phyloP scores from a whole-genome alignment of 2,888 invertebrate species.

The Smittia sp. region DNA sequence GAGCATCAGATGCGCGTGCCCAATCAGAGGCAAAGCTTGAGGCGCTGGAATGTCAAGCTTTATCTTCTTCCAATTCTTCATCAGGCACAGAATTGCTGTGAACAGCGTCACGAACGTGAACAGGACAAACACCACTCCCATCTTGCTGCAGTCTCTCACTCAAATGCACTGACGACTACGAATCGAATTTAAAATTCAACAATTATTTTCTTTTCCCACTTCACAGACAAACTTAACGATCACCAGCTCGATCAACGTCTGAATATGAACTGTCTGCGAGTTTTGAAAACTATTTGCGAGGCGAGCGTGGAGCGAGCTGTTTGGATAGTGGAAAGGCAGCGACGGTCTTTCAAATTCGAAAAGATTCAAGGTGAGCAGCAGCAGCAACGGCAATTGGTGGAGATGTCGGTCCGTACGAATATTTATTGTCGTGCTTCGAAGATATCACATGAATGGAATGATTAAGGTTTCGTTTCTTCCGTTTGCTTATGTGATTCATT shows the following conservation, averaged over 20 bases:
- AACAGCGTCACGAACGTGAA: constrained; percentile 22
- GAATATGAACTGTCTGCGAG: constrained; percentile 26
- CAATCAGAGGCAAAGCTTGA: constrained; percentile 34
- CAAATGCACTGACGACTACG: background rate
- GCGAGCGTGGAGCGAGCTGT: background rate
- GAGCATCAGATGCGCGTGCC: constrained; percentile 41
- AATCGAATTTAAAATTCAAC: background rate
- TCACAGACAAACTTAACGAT: background rate
- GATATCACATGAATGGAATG: no score
- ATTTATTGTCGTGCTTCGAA: no score
- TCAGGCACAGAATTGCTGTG: constrained; percentile 23
- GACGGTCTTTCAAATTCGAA: constrained; percentile 5
- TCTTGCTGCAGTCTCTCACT: constrained; percentile 44
- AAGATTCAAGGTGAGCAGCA: background rate
- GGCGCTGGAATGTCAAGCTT: constrained; percentile 38
- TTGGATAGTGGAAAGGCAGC: background rate
- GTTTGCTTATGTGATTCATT: no score
- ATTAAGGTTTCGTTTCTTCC: no score
- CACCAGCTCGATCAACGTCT: constrained; percentile 34
- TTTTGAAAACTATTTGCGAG: background rate
- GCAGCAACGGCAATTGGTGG: background rate
- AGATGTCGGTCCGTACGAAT: no score
- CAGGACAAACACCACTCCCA: constrained; percentile 52
- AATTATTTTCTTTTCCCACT: constrained; percentile 42
- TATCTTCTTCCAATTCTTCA: constrained; percentile 31